Evolutionary conservation across 2,888 invertebrate species (phyloP).

Genomic region (Micropterix aruncella): DNA sequence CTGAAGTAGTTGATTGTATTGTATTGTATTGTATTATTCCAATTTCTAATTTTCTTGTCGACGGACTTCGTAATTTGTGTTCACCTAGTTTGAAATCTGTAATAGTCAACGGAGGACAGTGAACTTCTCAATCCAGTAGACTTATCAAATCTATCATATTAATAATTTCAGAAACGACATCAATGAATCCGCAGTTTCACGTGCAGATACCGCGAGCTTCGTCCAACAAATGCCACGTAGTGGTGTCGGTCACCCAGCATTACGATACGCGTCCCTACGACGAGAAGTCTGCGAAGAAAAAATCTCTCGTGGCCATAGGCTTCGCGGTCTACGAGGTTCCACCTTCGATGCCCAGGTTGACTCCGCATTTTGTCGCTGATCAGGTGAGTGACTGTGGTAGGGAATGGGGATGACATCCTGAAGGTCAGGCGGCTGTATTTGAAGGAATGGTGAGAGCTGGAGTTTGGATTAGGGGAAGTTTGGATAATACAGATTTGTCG

Average conservation of each 20-base stretch:
- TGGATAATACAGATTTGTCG: no score
- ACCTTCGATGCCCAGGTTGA: slow-evolving; percentile 41
- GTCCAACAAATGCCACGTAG: slow-evolving; percentile 54
- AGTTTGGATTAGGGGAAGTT: no score
- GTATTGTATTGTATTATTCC: no score
- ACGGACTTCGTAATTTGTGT: no score
- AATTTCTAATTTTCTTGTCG: no score
- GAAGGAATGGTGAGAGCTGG: no score
- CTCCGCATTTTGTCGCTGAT: slow-evolving; percentile 43
- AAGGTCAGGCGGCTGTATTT: no score
- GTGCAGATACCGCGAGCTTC: slow-evolving; percentile 49
- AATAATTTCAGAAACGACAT: slow-evolving; percentile 44
- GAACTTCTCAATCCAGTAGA: no score
- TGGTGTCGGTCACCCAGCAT: slow-evolving; percentile 55
- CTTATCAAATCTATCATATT: no score
- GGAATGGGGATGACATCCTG: background rate
- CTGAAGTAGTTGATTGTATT: no score
- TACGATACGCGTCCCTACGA: slow-evolving; percentile 38
- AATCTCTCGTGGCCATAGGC: slow-evolving; percentile 45
- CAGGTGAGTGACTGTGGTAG: slow-evolving; percentile 34
- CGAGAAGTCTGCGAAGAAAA: slow-evolving; percentile 24
- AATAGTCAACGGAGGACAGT: no score
- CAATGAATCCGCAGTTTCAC: slow-evolving; percentile 58
- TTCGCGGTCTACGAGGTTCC: slow-evolving; percentile 60
- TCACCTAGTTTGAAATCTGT: no score